phyloP scores from a whole-genome alignment of 2,113 vertebrate genomes.

The Erinaceus europaeus region DNA sequence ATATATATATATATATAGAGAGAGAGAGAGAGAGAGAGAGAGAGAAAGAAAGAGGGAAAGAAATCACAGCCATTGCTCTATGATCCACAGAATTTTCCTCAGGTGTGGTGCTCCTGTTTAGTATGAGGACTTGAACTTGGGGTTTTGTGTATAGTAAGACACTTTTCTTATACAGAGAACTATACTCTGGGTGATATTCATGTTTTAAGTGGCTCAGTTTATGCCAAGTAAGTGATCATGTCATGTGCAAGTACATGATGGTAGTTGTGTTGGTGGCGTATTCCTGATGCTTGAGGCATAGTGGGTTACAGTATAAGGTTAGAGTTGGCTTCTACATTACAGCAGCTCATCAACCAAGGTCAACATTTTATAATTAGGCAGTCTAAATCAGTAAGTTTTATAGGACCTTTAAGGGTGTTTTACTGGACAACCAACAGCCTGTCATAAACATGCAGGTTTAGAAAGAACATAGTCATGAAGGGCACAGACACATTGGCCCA shows the following conservation, averaged over 20 bases:
- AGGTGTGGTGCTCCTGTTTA: no score
- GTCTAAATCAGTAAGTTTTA: background rate
- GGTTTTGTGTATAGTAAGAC: no score
- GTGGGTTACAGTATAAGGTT: background rate
- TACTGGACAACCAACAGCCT: background rate
- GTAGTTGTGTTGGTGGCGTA: background rate
- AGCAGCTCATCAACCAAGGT: background rate
- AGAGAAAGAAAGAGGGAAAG: no score
- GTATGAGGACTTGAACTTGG: no score
- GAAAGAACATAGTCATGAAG: background rate
- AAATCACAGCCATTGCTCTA: no score
- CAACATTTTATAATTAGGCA: background rate
- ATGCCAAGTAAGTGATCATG: background rate
- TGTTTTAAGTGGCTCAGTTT: background rate
- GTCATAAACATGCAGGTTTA: background rate
- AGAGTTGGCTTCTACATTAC: background rate
- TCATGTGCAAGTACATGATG: background rate
- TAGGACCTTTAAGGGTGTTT: background rate
- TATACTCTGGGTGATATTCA: no score
- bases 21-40: no score
- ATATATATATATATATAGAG: no score
- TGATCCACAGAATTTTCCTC: no score
- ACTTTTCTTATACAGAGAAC: no score
- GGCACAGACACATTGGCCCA: background rate
- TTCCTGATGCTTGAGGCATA: background rate